Evolutionary conservation across 2,888 invertebrate genomes (phyloP).

Genomic region (Pharmacophagus antenor): DNA sequence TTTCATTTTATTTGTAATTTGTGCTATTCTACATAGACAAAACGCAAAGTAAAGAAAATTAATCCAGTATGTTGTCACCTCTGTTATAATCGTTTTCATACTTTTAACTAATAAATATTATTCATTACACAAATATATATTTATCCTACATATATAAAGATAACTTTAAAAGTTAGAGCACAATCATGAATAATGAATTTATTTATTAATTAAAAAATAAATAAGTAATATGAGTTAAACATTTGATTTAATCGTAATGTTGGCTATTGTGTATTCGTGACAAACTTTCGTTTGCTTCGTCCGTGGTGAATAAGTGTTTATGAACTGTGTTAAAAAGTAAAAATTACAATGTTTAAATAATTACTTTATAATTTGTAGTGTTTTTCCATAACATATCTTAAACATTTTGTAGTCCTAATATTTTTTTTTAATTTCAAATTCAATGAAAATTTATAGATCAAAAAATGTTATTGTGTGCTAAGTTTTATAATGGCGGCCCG

Average conservation of each 20-base stretch:
- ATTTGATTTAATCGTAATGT: conserved; percentile 36
- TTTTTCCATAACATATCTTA: conserved; percentile 27
- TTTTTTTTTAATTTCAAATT: conserved; percentile 35
- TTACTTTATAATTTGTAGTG: conserved; percentile 34
- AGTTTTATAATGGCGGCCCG: conserved; percentile 84
- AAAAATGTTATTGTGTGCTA: conserved; percentile 77
- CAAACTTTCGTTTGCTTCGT: conserved; percentile 66
- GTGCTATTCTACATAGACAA: conserved; percentile 2
- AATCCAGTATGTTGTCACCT: conserved; percentile 27
- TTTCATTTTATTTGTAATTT: not conserved
- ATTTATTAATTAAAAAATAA: not conserved
- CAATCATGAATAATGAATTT: not conserved
- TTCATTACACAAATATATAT: not conserved
- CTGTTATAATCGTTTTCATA: conserved; percentile 18
- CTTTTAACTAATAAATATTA: conserved; percentile 2
- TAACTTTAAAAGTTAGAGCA: not conserved
- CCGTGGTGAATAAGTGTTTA: conserved; percentile 56
- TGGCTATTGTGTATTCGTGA: conserved; percentile 58
- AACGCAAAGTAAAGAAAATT: conserved; percentile 14
- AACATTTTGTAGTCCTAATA: conserved; percentile 29
- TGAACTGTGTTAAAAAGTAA: conserved; percentile 40
- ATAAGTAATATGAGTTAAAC: conserved; percentile 9
- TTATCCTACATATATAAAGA: not conserved
- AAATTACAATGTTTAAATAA: conserved; percentile 34
- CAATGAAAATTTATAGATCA: conserved; percentile 41